Evolutionary conservation across 2,888 invertebrate species (phyloP).

Genomic region (Melanophora roralis): DNA sequence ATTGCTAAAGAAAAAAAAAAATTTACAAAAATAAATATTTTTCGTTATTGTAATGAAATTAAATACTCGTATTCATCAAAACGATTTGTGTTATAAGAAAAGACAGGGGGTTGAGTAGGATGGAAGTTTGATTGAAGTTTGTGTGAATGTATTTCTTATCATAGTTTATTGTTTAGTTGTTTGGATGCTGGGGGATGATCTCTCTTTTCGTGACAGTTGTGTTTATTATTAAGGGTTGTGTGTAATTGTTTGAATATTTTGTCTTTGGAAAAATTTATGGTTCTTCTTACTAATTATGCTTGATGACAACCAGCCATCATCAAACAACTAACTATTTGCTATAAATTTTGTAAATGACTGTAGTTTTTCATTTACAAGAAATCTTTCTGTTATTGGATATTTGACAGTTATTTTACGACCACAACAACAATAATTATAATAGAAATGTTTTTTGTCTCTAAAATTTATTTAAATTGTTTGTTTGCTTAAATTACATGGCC

Average conservation of each 20-base stretch:
- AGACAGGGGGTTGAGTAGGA: background rate
- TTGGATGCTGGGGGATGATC: no score
- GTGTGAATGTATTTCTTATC: no score
- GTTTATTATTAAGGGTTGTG: background rate
- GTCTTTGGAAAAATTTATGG: background rate
- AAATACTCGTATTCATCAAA: constrained; percentile 10
- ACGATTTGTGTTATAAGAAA: background rate
- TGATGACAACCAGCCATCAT: background rate
- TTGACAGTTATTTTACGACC: background rate
- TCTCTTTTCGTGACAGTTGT: background rate
- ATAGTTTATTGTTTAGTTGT: no score
- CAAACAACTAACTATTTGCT: constrained; percentile 38
- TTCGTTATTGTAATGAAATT: background rate
- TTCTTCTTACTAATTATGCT: constrained; percentile 31
- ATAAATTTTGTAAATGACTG: constrained; percentile 15
- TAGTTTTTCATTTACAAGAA: background rate
- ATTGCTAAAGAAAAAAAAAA: constrained; percentile 2
- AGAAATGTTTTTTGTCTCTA: background rate
- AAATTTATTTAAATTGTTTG: background rate
- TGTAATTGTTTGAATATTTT: background rate
- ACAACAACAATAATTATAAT: no score
- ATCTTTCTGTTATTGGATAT: background rate
- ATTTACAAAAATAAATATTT: background rate
- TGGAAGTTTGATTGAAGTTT: no score
- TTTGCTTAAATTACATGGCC: background rate